Percentiles rank a stretch among this genome's conserved stretches.
These are phyloP conservation scores for Patella caerulea DNA, from an alignment of 2,888 invertebrate species.

Conservation along the genomic window DNA sequence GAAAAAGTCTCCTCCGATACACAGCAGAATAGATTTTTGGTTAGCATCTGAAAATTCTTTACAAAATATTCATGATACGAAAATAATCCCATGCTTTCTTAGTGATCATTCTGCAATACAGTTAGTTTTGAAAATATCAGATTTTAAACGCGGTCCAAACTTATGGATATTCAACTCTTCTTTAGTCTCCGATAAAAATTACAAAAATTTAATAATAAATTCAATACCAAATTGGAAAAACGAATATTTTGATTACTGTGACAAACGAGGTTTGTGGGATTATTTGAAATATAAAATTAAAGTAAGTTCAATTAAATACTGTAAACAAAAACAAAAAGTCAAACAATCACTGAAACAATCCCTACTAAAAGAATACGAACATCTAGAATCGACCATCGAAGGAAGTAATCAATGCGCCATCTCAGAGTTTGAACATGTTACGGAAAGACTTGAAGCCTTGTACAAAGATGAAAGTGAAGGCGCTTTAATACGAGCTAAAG, in stretches of 20 bases:
- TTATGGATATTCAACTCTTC: neutral
- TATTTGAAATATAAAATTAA: neutral
- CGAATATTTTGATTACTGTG: neutral
- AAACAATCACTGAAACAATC: neutral
- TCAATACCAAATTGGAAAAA: neutral
- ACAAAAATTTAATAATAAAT: neutral
- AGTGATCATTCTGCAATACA: neutral
- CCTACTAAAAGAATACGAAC: neutral
- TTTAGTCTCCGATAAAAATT: no score
- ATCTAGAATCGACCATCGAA: neutral
- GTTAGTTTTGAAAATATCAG: neutral
- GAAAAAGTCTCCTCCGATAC: neutral
- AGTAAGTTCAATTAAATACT: neutral
- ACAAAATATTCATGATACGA: neutral
- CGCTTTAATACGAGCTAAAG: slow-evolving; percentile 18
- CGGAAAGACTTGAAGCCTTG: slow-evolving; percentile 1
- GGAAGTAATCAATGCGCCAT: no score
- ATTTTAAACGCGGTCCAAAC: neutral
- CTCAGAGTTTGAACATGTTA: neutral
- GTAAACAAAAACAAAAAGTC: slow-evolving; percentile 3
- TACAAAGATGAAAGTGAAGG: slow-evolving; percentile 14
- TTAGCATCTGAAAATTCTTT: neutral
- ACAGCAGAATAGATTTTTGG: slow-evolving; percentile 4
- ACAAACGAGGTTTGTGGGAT: neutral
- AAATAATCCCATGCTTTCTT: neutral